Evolutionary conservation across 1,140 invertebrate genomes (phyloP).

Genomic region (Bombus difficillimus): DNA sequence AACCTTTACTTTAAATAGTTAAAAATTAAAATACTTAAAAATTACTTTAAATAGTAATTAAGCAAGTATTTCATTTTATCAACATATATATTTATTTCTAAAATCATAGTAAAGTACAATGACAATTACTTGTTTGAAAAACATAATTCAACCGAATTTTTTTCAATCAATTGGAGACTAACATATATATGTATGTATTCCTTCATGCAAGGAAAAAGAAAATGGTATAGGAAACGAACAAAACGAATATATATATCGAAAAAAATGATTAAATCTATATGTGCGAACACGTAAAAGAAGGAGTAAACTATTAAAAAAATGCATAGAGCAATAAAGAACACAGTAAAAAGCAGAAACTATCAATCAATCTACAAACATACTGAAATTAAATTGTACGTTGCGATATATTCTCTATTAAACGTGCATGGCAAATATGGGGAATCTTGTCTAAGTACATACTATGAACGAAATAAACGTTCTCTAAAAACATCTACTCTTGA

Average conservation of each 20-base stretch:
- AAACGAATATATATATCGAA: background rate
- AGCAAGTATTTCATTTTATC: background rate
- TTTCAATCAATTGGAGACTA: background rate
- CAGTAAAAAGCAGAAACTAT: background rate
- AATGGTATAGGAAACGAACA: background rate
- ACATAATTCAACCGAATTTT: background rate
- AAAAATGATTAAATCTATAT: background rate
- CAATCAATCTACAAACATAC: constrained; percentile 6
- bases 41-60: background rate
- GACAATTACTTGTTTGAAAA: background rate
- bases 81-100: background rate
- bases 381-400: constrained; percentile 21
- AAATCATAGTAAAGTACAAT: background rate
- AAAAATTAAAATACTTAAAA: too few species aligned
- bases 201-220: background rate
- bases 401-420: background rate
- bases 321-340: background rate
- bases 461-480: background rate
- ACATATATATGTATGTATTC: background rate
- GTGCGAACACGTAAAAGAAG: background rate
- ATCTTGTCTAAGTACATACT: background rate
- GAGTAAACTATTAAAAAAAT: background rate
- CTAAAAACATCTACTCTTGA: background rate
- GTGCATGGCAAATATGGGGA: background rate
- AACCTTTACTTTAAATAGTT: background rate